phyloP scores from a whole-genome alignment of 2,888 invertebrate species.

The Melinopterus prodromus region DNA sequence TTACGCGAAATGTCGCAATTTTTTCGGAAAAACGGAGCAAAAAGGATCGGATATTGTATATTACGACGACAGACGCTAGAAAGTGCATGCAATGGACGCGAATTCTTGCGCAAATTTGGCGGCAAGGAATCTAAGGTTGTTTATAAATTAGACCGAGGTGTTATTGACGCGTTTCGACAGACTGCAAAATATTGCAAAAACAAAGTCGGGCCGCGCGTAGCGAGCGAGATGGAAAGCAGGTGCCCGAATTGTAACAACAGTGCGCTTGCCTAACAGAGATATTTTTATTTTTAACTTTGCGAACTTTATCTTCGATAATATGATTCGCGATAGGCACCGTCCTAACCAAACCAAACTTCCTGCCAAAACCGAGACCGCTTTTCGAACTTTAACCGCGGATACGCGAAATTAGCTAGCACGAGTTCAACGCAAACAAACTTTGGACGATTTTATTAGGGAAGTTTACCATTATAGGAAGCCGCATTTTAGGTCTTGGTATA shows the following conservation, averaged over 20 bases:
- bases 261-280: not conserved
- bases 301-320: not conserved
- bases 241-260: not conserved
- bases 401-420: not conserved
- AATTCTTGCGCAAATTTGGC: not conserved
- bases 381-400: not conserved
- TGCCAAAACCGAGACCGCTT: not conserved
- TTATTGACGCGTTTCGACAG: not conserved
- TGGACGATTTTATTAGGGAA: not conserved
- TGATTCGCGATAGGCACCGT: not conserved
- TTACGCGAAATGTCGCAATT: not conserved
- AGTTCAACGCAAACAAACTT: not conserved
- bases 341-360: not conserved
- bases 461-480: no score
- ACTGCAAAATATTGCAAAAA: not conserved
- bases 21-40: not conserved
- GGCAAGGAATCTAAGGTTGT: constrained; percentile 4
- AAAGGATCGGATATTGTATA: not conserved
- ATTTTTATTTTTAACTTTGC: not conserved
- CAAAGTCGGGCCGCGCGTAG: not conserved
- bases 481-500: not conserved
- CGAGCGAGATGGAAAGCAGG: not conserved
- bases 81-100: not conserved
- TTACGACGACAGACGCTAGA: not conserved
- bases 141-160: not conserved